These are phyloP conservation scores for Clavelina lepadiformis DNA, from an alignment of 23 tunicate genomes.

Conservation along the genomic window DNA sequence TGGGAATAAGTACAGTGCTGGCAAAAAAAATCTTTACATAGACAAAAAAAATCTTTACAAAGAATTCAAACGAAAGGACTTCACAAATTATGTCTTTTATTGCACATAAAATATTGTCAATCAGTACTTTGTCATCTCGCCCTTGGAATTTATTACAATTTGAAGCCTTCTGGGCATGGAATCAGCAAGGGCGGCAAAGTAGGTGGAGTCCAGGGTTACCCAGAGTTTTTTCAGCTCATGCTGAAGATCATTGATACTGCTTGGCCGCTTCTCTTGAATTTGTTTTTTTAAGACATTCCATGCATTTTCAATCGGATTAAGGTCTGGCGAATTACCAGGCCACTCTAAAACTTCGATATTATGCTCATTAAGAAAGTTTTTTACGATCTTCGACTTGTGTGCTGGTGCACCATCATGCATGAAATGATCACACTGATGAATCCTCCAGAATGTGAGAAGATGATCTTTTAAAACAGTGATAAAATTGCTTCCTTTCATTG, in stretches of 20 bases:
- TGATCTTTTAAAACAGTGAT: constrained; percentile 17
- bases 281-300: not conserved
- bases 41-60: constrained; percentile 6
- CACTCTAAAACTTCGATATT: constrained; percentile 16
- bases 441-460: constrained; percentile 25
- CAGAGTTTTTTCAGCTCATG: constrained; percentile 11
- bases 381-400: constrained; percentile 10
- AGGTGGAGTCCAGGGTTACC: constrained; percentile 17
- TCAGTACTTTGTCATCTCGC: constrained; percentile 21
- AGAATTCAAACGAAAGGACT: constrained; percentile 5
- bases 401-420: constrained; percentile 15
- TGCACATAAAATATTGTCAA: constrained; percentile 3
- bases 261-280: constrained; percentile 6
- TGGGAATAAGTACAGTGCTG: not conserved
- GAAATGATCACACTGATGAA: constrained; percentile 20
- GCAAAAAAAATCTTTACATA: not conserved
- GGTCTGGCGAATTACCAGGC: constrained; percentile 16
- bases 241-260: constrained; percentile 4
- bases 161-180: constrained; percentile 27
- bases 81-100: constrained; percentile 6
- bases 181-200: constrained; percentile 2
- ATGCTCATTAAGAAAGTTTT: constrained; percentile 13
- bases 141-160: constrained; percentile 6
- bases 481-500: constrained; percentile 21
- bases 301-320: constrained; percentile 2